These are phyloP conservation scores for Drosophila pectinifera DNA, from an alignment of 1,140 invertebrate genomes.

Conservation along the genomic window DNA sequence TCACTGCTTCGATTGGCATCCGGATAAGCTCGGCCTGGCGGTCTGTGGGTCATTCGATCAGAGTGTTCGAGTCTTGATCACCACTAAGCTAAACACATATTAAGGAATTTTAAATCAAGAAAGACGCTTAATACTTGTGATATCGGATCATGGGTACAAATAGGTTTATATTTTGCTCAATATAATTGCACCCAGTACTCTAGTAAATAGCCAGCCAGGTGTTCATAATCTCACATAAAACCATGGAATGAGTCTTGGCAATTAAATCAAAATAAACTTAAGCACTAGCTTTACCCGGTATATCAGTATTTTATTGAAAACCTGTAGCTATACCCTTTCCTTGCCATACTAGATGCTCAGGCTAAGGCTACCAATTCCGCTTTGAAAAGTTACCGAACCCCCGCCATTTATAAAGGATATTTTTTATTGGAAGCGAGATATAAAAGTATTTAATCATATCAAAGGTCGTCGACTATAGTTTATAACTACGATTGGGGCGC, in stretches of 20 bases:
- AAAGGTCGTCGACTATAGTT: background rate
- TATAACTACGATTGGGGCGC: constrained; percentile 6
- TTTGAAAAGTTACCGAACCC: too few species aligned
- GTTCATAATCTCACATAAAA: background rate
- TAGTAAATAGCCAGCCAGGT: background rate
- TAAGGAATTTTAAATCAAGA: constrained; percentile 18
- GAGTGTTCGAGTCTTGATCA: constrained; percentile 93
- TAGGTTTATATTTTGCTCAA: constrained; percentile 26
- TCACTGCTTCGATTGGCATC: constrained; percentile 95
- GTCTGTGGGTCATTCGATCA: constrained; percentile 97
- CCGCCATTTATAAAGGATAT: background rate
- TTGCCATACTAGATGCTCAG: too few species aligned
- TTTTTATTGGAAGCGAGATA: background rate
- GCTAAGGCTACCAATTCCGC: too few species aligned
- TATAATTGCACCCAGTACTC: constrained; percentile 4
- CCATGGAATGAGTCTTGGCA: background rate
- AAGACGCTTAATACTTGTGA: constrained; percentile 19
- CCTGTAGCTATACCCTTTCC: too few species aligned
- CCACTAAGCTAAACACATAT: constrained; percentile 93
- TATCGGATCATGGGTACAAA: constrained; percentile 14
- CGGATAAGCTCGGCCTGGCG: constrained; percentile 94
- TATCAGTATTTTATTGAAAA: background rate
- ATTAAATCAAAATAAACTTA: constrained; percentile 11
- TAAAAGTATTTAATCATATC: background rate
- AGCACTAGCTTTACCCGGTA: background rate